A percentile compares a stretch with the other conserved stretches of the same genome.
These are phyloP conservation scores for Oscheius myriophilus DNA, from an alignment of 2,888 invertebrate genomes.

Conservation along the genomic window DNA sequence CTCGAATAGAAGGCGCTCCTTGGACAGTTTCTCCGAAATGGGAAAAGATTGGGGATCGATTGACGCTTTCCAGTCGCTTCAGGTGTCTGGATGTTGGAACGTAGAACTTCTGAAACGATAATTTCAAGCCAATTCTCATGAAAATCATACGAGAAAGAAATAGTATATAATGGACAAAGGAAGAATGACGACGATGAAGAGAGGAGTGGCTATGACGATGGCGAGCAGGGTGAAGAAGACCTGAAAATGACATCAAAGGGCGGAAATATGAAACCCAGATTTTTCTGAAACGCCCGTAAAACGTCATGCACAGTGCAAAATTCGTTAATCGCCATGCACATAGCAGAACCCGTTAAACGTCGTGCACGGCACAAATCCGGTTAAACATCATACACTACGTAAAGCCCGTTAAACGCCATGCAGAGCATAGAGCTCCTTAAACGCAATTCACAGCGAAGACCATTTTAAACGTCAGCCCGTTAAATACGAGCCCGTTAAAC, in stretches of 20 bases:
- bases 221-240: slow-evolving; percentile 58
- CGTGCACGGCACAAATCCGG: too few species aligned
- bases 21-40: slow-evolving; percentile 72
- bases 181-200: slow-evolving; percentile 60
- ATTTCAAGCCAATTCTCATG: neutral
- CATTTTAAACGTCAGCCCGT: too few species aligned
- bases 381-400: too few species aligned
- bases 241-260: slow-evolving; percentile 24
- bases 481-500: too few species aligned
- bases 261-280: neutral
- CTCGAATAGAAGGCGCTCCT: slow-evolving; percentile 72
- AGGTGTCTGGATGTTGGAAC: slow-evolving; percentile 89
- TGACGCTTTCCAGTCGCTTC: slow-evolving; percentile 62
- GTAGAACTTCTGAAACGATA: slow-evolving; percentile 82
- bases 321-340: neutral
- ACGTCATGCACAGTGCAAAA: neutral
- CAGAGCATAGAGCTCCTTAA: too few species aligned
- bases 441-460: too few species aligned
- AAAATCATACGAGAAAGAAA: slow-evolving; percentile 48
- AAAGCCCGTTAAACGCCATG: too few species aligned
- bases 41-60: slow-evolving; percentile 67
- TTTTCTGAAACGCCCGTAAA: neutral
- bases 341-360: too few species aligned
- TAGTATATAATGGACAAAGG: slow-evolving; percentile 59
- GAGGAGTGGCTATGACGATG: slow-evolving; percentile 63